Base-by-base conservation (phyloP, 2,888 invertebrate genomes). In the Crematogaster levior region DNA sequence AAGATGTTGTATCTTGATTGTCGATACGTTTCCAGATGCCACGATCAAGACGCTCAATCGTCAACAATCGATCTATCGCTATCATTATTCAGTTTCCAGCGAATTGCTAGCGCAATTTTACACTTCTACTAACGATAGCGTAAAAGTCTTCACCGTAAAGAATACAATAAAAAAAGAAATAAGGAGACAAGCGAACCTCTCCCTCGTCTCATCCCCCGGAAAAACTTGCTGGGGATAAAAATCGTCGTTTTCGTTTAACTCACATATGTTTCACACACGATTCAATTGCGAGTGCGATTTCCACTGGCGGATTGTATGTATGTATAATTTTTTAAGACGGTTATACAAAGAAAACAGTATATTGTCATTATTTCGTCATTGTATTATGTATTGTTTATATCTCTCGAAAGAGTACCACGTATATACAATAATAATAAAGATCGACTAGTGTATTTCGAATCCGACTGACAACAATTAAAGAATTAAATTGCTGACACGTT, bases 401-500 rank as follows among this genome's bases (percentile, higher is more conserved):
- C 75, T 66, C 68, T 75, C 84, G 89, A 86, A 86, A 88, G 90
- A 91, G 90, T 90, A 90, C 86, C 90, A 89, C 89, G 85, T 89
- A 91, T 87, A 91, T 88, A 90, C 86, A 82, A 89, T 89, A 88
- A 92, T 89, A 91, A 87, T 89, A 88, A 91, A 86, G 83, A 91
- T 90, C 88, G 91, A 91, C 90, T 91, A 92, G 91, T 92, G 92
- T 92, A 92, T 89, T 91, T 91, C 83, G 91, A 90, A 92, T 91
- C 91, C 90, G 92, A 92, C 92, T 92, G 92, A 92, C 87, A 91
- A 90, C 89, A 89, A 92, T 92, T 92, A 92, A 92, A 92, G 89
- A 90, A 91, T 90, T 92, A 90, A 92, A 92, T 90, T 91, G 89
- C 91, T 91, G 88, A 88, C 51, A 7, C 37, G 37, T 18, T 6